These are phyloP conservation scores for Acholoe squamosa DNA, from an alignment of 2,888 invertebrate genomes.

Conservation along the genomic window DNA sequence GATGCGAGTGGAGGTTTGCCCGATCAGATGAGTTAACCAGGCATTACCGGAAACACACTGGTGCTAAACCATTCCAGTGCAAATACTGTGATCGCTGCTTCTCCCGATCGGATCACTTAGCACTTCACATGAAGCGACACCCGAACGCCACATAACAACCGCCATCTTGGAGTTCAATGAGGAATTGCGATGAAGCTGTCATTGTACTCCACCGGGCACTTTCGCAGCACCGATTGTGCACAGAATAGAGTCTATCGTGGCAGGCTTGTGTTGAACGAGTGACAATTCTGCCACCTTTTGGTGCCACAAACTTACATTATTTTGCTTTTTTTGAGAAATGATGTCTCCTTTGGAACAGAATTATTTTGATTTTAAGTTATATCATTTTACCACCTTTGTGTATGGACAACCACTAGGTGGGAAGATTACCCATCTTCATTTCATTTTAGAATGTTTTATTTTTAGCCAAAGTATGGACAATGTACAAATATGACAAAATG, in stretches of 20 bases:
- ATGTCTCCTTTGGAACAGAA: neutral
- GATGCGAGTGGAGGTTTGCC: slow-evolving; percentile 86
- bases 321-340: neutral
- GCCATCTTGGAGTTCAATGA: neutral
- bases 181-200: too few relatives aligned
- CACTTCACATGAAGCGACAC: slow-evolving; percentile 86
- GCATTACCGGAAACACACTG: slow-evolving; percentile 86
- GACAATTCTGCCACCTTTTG: neutral
- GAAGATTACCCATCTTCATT: neutral
- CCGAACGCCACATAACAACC: neutral
- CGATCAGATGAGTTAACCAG: slow-evolving; percentile 86
- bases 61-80: slow-evolving; percentile 86
- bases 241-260: too few relatives aligned
- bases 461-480: neutral
- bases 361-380: neutral
- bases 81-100: slow-evolving; percentile 86
- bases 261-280: too few relatives aligned
- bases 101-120: slow-evolving; percentile 86
- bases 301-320: neutral
- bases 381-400: neutral
- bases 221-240: too few relatives aligned
- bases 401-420: neutral
- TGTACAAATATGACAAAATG: neutral
- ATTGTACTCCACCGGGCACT: too few relatives aligned
- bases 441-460: neutral